Conservation (phyloP, 2,113 vertebrate genomes). For the Passerina amoena region DNA sequence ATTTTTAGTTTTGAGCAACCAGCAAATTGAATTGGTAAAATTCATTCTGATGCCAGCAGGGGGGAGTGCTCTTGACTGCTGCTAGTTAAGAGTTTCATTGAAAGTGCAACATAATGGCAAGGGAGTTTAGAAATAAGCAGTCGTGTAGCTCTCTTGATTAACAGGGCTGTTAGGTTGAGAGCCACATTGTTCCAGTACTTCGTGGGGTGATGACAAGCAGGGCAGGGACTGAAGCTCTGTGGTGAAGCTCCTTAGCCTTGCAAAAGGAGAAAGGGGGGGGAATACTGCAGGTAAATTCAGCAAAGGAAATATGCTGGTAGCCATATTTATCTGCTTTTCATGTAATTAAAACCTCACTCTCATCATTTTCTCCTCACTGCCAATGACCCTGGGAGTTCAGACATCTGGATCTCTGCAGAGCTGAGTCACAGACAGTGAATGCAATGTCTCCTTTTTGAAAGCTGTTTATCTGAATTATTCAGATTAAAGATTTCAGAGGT, state of each 20-base stretch:
- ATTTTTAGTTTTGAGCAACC: conserved; percentile 62
- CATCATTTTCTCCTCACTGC: background rate
- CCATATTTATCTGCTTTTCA: background rate
- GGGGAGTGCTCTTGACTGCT: conserved; percentile 65
- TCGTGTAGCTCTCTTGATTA: conserved; percentile 62
- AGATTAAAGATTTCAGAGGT: background rate
- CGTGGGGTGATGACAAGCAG: background rate
- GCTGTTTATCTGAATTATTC: background rate
- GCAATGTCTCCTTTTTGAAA: background rate
- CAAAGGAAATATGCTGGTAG: background rate
- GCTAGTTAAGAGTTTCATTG: conserved; percentile 49
- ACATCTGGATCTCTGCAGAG: background rate
- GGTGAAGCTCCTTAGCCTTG: background rate
- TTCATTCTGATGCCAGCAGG: conserved; percentile 67
- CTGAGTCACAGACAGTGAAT: background rate
- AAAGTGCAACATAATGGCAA: conserved; percentile 55
- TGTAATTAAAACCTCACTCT: background rate
- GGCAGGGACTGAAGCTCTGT: background rate
- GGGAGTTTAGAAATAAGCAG: conserved; percentile 59
- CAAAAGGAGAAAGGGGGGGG: background rate
- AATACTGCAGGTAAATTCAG: background rate
- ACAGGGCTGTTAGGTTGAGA: conserved; percentile 47
- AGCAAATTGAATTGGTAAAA: conserved; percentile 65
- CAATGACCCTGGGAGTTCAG: background rate
- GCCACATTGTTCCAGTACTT: conserved; percentile 18